These are phyloP conservation scores for Acipenser transmontanus DNA, from an alignment of 2,797 vertebrate species.

Conservation along the genomic window DNA sequence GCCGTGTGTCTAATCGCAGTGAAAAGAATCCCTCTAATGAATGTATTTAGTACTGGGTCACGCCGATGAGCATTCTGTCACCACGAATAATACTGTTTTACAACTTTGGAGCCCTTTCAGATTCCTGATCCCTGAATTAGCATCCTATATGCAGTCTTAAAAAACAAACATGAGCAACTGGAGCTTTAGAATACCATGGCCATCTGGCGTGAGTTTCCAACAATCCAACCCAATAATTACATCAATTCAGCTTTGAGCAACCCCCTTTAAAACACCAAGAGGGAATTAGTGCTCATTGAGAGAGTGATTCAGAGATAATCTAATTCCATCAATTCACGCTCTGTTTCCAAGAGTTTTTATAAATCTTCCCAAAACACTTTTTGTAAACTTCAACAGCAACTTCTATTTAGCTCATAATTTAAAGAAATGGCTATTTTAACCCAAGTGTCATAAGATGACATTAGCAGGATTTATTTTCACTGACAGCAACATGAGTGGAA, in stretches of 20 bases:
- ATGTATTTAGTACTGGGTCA: constrained; percentile 83
- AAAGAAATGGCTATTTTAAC: constrained; percentile 43
- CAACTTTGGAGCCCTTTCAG: constrained; percentile 64
- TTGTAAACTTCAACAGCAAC: constrained; percentile 38
- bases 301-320: constrained; percentile 57
- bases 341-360: constrained; percentile 43
- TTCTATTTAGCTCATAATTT: constrained; percentile 41
- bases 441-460: constrained; percentile 23
- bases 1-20: constrained; percentile 78
- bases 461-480: too few relatives aligned
- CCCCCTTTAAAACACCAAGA: constrained; percentile 54
- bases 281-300: constrained; percentile 56
- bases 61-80: constrained; percentile 73
- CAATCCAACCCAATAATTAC: constrained; percentile 74
- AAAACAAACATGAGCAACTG: constrained; percentile 68
- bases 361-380: constrained; percentile 36
- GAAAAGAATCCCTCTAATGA: constrained; percentile 83
- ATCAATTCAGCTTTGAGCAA: constrained; percentile 64
- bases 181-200: constrained; percentile 67
- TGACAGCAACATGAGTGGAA: too few relatives aligned
- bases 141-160: constrained; percentile 61
- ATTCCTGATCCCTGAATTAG: constrained; percentile 58
- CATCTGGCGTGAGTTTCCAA: constrained; percentile 78
- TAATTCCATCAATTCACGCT: constrained; percentile 55
- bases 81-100: constrained; percentile 75